phyloP scores from a whole-genome alignment of 2,888 invertebrate genomes.

The Cephalotes varians region DNA sequence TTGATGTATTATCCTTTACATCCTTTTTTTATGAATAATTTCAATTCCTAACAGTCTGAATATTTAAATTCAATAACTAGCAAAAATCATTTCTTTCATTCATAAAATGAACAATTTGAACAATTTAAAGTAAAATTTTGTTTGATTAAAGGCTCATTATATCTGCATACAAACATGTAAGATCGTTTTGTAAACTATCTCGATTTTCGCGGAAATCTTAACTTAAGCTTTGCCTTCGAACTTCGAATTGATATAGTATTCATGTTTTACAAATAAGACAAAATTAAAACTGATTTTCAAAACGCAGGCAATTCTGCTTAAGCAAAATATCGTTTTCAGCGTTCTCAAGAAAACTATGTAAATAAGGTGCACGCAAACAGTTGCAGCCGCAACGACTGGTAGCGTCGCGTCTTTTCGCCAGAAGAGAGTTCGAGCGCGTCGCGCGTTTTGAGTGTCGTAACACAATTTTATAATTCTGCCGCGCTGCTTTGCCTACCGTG shows the following conservation, averaged over 20 bases:
- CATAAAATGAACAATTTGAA: neutral
- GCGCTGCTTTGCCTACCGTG: conserved; percentile 54
- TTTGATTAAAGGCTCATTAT: neutral
- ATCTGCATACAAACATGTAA: neutral
- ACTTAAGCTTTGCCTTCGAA: neutral
- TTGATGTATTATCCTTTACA: neutral
- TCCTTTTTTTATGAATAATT: neutral
- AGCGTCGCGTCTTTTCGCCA: neutral
- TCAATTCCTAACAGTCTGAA: neutral
- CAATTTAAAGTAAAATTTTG: neutral
- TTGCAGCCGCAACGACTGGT: neutral
- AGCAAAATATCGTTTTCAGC: neutral
- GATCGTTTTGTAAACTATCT: neutral
- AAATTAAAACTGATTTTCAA: neutral
- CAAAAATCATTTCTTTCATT: neutral
- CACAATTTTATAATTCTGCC: conserved; percentile 78
- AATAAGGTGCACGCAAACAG: neutral
- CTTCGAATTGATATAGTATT: neutral
- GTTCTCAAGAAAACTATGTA: neutral
- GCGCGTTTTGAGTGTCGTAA: conserved; percentile 71
- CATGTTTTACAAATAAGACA: neutral
- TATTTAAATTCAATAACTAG: neutral
- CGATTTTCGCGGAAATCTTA: neutral
- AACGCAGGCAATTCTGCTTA: neutral
- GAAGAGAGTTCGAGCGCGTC: neutral